Evolutionary conservation across 2,888 invertebrate genomes (phyloP), one percentile per base, ranked within the genome.

Genomic region (Tipula unca): DNA sequence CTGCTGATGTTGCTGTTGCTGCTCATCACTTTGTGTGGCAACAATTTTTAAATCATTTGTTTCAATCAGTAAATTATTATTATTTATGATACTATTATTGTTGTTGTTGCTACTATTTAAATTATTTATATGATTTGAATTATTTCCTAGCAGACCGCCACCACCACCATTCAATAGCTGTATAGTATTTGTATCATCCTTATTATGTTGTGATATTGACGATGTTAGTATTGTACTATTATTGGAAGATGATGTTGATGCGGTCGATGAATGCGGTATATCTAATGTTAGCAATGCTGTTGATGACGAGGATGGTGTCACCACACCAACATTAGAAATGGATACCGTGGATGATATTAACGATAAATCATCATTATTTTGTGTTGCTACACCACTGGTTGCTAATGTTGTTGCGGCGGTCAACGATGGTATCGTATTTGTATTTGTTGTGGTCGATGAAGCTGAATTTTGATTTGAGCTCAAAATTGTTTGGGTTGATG

Each of bases 301-400:
- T 82, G 82, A 35, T 35, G 69, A 35, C 17, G 69, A 35, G 32
- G 54, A 35, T 35, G 85, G 14, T 36, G 39, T 13, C 17, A 85
- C 39, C 14, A 29, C 86, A 29, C 82, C 87, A 87, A 85, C 86
- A 85, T 10, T 87, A 87, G 20, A 86, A 29, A 82, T 87, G 86
- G 86, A 86, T 86, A 82, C 86, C 86, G 20, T 83, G 86, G 85
- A 87, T 87, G 32, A 86, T 86, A 29, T 82, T 84, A 29, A 69
- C 29, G 84, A 85, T 29, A 83, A 29, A 17, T 82, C 69, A 14
- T 86, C 86, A 85, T 42, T 42, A 29, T 39, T 39, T 39, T 85
- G 36, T 48, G 39, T 48, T 2, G 25, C 14, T 85, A 42, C n/a
- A 42, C 42, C 29, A 39, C 25, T 25, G n/a, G 54, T 85, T 54